These are phyloP conservation scores for Chitala chitala DNA, from an alignment of 2,113 vertebrate genomes.

Conservation along the genomic window DNA sequence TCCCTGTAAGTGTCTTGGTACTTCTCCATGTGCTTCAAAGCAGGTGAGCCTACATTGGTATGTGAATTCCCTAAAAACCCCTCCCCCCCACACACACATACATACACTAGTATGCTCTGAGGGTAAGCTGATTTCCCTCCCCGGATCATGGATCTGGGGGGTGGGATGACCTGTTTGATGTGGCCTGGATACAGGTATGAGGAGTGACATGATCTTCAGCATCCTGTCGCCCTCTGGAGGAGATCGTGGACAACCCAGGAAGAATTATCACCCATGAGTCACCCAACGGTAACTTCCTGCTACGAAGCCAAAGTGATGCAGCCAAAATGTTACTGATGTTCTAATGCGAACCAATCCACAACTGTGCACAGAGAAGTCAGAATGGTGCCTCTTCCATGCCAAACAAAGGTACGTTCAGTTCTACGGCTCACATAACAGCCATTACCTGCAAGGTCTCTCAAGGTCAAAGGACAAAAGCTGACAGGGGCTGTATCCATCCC, in stretches of 20 bases:
- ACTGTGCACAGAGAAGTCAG: too few relatives aligned
- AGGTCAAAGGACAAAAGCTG: constrained; percentile 11
- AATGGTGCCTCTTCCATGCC: too few relatives aligned
- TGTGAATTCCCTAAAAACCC: not conserved
- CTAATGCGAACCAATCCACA: too few relatives aligned
- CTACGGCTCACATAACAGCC: not conserved
- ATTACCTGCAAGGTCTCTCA: constrained; percentile 14
- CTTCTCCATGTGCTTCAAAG: not conserved
- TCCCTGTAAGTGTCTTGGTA: not conserved
- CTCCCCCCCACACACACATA: not conserved
- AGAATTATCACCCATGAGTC: too few relatives aligned
- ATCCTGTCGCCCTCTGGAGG: not conserved
- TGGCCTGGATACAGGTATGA: too few relatives aligned
- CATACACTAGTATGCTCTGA: too few relatives aligned
- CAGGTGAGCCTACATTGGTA: not conserved
- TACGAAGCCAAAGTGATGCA: not conserved
- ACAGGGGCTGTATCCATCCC: not conserved
- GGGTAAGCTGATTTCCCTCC: too few relatives aligned
- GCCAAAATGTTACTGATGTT: too few relatives aligned
- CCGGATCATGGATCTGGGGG: too few relatives aligned
- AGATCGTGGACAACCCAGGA: not conserved
- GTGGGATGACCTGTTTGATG: too few relatives aligned
- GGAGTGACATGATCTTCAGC: not conserved
- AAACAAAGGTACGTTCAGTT: not conserved
- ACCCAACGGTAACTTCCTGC: not conserved